Evolutionary conservation across 2,888 invertebrate species (phyloP), one percentile per base, ranked within the genome.

Genomic region (Drosophila peninsularis): DNA sequence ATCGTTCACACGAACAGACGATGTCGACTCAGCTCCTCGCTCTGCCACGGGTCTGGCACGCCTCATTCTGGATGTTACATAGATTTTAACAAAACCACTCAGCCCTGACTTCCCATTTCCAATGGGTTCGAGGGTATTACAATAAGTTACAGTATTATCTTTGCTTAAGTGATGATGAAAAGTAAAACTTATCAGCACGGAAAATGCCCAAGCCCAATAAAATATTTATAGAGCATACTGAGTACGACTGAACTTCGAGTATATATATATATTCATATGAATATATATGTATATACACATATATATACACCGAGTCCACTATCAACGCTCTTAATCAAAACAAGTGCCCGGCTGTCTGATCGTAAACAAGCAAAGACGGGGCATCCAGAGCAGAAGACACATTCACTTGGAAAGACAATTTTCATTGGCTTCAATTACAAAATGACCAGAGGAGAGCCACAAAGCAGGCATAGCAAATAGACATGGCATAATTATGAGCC

Each of bases 341-440:
- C 69, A 80, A 80, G 79, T 82, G 79, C 76, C 78, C 39, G 73
- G 44, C 73, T 77, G 83, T 79, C 79, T 82, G 79, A 79, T 37
- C 72, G 76, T 65, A 79, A 79, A 64, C 71, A 76, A 66, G 53
- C 41, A 19, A 42, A 53, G 11, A 24, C 34, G 21, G 36, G 36
- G 34, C 60, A 42, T 13, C 44, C 39, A 61, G 62, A 47, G 42
- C 14, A 57, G 19, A 13, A 50, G 34, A 5, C 54, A 3, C 37
- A 61, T 30, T 37, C 32, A 56, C 57, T 45, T 4, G 57, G 32
- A 55, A 57, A 70, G 57, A 73, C 63, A 73, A 63, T 66, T 76
- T 70, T 60, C 54, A 80, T 64, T 80, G 67, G 61, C 56, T 81
- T 84, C 69, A 88, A 83, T 88, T 86, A 83, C 69, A 71, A 78